Base-by-base conservation (phyloP, 2,113 vertebrate species). In the Bambusicola thoracicus region DNA sequence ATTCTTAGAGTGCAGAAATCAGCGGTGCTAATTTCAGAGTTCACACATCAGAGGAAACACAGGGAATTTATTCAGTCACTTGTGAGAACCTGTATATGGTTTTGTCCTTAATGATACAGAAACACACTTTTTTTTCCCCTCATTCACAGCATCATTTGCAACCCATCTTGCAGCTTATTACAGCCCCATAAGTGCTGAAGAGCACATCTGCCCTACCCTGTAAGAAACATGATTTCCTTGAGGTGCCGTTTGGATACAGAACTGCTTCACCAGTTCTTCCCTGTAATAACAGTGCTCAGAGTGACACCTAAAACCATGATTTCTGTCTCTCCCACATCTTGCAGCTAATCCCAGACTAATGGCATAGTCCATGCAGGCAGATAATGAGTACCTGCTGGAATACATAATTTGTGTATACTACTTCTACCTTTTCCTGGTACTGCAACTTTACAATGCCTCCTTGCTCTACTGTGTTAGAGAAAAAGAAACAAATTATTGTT, bases 11-110 rank as follows among this genome's bases (percentile, higher is more conserved):
- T 38, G 76, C 92, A 81, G 93, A 87, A 76, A 91, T 79, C 78
- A 20, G 62, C 20, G 36, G 87, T 90, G 93, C 95, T 96, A 96
- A 95, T 89, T 90, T 73, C 13, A 11, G 93, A 82, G 89, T 92
- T 92, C 94, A 92, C 92, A 95, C 94, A 92, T 93, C 89, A 82
- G 78, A 94, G 92, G 75, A 93, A 95, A 85, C 83, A 63, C 40
- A 94, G 80, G 5, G 4, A 94, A 92, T 91, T 93, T 62, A 87
- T 96, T 90, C 48, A 96, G 88, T 94, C 85, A 87, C 91, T 77
- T 93, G 74, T 86, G 85, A 95, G 73, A 84, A 95, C 80, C 72
- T 80, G 70, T 34, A 48, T 27, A 82, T 20, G 63, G 72, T 41
- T 92, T 80, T 85, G 84, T 86, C 85, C 68, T 82, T 85, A 93